phyloP scores from a whole-genome alignment of 53 echinoderm and acorn worm genomes.

The Patiria pectinifera region DNA sequence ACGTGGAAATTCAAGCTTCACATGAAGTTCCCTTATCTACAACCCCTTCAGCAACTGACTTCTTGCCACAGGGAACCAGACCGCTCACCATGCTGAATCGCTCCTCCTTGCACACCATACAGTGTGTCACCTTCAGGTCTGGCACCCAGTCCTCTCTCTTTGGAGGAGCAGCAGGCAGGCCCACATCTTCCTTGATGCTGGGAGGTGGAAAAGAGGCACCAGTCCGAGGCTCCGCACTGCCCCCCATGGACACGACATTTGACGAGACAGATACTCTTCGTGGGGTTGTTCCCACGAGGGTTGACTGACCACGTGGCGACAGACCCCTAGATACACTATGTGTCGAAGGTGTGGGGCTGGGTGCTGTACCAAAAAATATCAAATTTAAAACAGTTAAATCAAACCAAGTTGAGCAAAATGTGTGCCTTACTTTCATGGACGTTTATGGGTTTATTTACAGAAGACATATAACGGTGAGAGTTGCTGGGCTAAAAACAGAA shows the following conservation, averaged over 20 bases:
- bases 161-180: slow-evolving; percentile 82
- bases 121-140: slow-evolving; percentile 81
- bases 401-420: not conserved
- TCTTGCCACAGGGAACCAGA: not conserved
- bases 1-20: too few species aligned
- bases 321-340: slow-evolving; percentile 19
- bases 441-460: too few species aligned
- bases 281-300: not conserved
- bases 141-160: slow-evolving; percentile 92
- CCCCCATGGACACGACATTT: not conserved
- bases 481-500: too few species aligned
- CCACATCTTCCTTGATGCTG: slow-evolving; percentile 19
- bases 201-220: not conserved
- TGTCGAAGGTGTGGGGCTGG: slow-evolving; percentile 44
- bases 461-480: too few species aligned
- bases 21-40: not conserved
- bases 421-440: too few species aligned
- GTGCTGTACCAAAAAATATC: not conserved
- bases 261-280: not conserved
- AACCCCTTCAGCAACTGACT: not conserved
- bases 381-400: not conserved
- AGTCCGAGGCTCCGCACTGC: slow-evolving; percentile 3
- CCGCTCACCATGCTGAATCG: slow-evolving; percentile 96
- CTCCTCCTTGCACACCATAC: slow-evolving; percentile 93
- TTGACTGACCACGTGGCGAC: slow-evolving; percentile 38